Evolutionary conservation across 2,113 vertebrate species (phyloP), one percentile per base, ranked within the genome.

Genomic region (Scartelaos histophorus): DNA sequence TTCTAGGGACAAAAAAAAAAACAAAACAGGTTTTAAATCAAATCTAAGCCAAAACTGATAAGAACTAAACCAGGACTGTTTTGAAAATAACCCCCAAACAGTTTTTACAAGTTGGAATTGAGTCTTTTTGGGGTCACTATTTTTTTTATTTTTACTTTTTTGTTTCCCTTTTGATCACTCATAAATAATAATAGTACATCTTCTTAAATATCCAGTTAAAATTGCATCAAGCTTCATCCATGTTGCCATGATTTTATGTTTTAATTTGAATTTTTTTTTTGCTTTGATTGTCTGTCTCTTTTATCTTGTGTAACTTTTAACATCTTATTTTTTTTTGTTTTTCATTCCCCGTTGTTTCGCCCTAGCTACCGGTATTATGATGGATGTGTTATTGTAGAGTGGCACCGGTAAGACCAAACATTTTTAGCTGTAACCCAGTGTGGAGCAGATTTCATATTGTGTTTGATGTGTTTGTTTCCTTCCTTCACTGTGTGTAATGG

Each of bases 341-440:
- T 82, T 88, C 78, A 74, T 84, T 84, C 75, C 67, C 66, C 64
- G 66, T 83, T 79, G 53, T 29, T 57, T 81, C 74, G 85, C 82
- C 93, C 90, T 88, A 89, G 90, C 88, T 92, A 38, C 84, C 88
- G 56, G 74, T 92, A 93, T 91, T 93, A 90, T 91, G 87, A 91
- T 83, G 88, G 83, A 84, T 93, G 82, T 76, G 34, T 93, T 90
- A 82, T 85, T 88, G 88, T 91, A 87, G 91, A 91, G 73, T 85
- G 82, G 89, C 90, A 88, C 88, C 90, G 86, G 83, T 89, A 93
- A 91, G 85, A 90, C 69, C 78, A 83, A 73, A 75, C 82, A 70
- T 91, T 77, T 66, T 74, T 74, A 34, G 58, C 58, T 61, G 29
- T 73, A 62, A 64, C 69, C 5, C 66, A 78, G 74, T 74, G 66